Evolutionary conservation across 1,140 invertebrate genomes (phyloP), one percentile per base, ranked within the genome.

Genomic region (Eurosta solidaginis): DNA sequence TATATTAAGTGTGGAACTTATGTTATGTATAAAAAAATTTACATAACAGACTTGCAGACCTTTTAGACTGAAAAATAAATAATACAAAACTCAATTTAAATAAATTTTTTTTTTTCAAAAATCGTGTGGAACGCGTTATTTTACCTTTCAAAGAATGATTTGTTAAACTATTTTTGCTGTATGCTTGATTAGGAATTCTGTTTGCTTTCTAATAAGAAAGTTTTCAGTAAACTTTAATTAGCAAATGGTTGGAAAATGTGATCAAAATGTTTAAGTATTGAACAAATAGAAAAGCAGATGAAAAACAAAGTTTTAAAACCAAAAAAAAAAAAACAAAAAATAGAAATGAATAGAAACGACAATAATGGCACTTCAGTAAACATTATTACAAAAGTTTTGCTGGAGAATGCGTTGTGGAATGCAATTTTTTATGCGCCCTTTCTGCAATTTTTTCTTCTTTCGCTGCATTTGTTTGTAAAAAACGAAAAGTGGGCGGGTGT

Each of bases 331-430:
- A 33, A n/a, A 49, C 29, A 68, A 36, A 42, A n/a, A 40, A 40
- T n/a, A 7, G 6, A 40, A 68, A 68, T 68, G 59, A 36, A 68
- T 29, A 68, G 59, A 68, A 68, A 68, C 2, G 36, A 68, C 59
- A 68, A 68, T 68, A 68, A 68, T 68, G 59, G 40, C 59, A 68
- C 59, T 68, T n/a, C 33, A 68, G 59, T 33, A 68, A 68, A 68
- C 33, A 68, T 40, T 68, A 68, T 68, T 68, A 68, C 33, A 68
- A 68, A 68, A 68, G 59, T 68, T 68, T 10, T 20, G 59, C 33
- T 22, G 20, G 33, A 7, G 40, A 68, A 20, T 42, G 59, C 59
- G 33, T 68, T 68, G 33, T 20, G 59, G 59, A 68, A 68, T 68
- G 59, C 59, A 68, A 42, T 68, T 68, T 36, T 52, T 52, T 25